Conservation (phyloP, 1,140 invertebrate species). For the Cepaea nemoralis region DNA sequence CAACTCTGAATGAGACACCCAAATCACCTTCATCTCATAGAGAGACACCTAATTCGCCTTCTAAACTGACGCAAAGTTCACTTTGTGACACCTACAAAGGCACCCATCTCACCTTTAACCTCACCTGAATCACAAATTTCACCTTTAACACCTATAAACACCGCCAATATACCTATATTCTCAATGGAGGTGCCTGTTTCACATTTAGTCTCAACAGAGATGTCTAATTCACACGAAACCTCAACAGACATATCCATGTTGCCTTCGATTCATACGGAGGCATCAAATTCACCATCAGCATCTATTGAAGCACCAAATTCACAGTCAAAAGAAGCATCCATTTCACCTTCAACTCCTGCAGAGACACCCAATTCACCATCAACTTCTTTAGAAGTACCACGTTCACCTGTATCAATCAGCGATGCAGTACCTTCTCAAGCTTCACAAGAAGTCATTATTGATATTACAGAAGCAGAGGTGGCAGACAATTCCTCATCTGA, state of each 20-base stretch:
- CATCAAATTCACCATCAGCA: background rate
- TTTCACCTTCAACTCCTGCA: background rate
- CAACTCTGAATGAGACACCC: too few species aligned
- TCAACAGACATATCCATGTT: background rate
- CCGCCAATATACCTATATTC: too few species aligned
- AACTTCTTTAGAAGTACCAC: background rate
- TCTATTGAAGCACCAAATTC: background rate
- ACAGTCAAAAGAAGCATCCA: background rate
- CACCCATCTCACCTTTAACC: too few species aligned
- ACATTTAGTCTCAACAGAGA: too few species aligned
- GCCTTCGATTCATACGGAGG: background rate
- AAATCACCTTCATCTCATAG: too few species aligned
- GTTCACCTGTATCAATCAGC: background rate
- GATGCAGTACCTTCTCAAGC: background rate
- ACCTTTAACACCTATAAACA: too few species aligned
- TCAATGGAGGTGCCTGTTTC: too few species aligned
- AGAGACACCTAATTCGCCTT: too few species aligned
- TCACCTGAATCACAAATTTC: too few species aligned
- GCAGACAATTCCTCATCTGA: background rate
- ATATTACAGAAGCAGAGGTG: background rate
- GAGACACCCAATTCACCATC: background rate
- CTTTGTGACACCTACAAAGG: too few species aligned
- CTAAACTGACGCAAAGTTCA: too few species aligned
- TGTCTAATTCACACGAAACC: background rate
- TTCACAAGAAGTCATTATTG: background rate